Base-by-base conservation (phyloP, 2,888 invertebrate species). In the Microctonus hyperodae region DNA sequence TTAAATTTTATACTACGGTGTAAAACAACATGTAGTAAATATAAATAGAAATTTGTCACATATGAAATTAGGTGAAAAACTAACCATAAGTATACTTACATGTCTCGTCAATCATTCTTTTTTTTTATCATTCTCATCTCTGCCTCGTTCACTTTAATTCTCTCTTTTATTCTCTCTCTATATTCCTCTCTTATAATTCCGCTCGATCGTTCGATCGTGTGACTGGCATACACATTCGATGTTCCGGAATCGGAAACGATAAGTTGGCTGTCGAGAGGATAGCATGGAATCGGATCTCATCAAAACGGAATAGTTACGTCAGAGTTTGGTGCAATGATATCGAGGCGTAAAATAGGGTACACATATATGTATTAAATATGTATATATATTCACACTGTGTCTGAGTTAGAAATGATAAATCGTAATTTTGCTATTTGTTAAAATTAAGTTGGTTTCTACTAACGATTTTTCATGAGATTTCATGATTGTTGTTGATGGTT, bases 301-400 rank as follows among this genome's bases (percentile, higher is more conserved):
- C 63, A 67, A 63, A 58, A 63, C 63, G 40, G 63, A 63, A 67
- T 67, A 57, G 67, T 67, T 64, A 67, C 44, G 51, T 35, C 7
- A 28, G 33, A 16, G 62, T 51, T 58, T 57, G 40, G 51, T 37
- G 67, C 58, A 62, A 51, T 51, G 57, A 62, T 58, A 40, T 28
- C 31, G 10, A 37, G 62, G 57, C 51, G 62, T 67, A 57, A 67
- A 67, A 67, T 62, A 51, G 67, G 62, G 44, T n/a, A 44, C 44
- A 44, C 20, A 20, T 7, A 20, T 44, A 35, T 35, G 5, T 44
- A n/a, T n/a, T n/a, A 44, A 1, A 16, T 44, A 44, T 44, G 7
- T 16, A 44, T 51, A 50, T 50, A 51, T 22, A 28, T 28, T 28
- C 28, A 28, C 28, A 28, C 4, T 7, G 28, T 28, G n/a, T n/a